Evolutionary conservation across 2,888 invertebrate species (phyloP), one percentile per base, ranked within the genome.

Genomic region (Crocallis elinguaria): DNA sequence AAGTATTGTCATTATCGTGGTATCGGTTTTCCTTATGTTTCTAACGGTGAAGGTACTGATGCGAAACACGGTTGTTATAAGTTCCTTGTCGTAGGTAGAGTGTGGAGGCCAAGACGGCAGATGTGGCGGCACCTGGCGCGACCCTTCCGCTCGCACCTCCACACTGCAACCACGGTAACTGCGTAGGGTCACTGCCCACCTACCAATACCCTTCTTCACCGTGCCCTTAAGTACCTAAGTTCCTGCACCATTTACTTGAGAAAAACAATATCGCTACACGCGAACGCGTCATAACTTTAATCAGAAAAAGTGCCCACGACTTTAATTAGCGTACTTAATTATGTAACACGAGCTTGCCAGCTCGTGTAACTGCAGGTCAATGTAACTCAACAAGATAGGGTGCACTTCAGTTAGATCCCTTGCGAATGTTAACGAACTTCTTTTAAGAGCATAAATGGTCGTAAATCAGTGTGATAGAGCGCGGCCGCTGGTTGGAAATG

Each of bases 101-200:
- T n/a, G 61, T 59, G 57, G 69, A 73, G 70, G 72, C 77, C 75
- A 84, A 86, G 88, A 85, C 87, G 88, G 88, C 91, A 91, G 91
- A 89, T 91, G 91, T 79, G 79, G 67, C 60, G 79, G 74, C 91
- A 91, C 90, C 91, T 91, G 91, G 91, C 85, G 81, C 79, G 87
- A 83, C 89, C 89, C 88, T 88, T 87, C 86, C 88, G 86, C 77
- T 75, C 75, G 75, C 76, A 73, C 77, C 79, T 78, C 76, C 74
- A 64, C 66, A 51, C 60, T 56, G 48, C 66, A 54, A 70, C 66
- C 67, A 64, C 53, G 48, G 53, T 53, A 42, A 6, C 3, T 8
- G 8, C 32, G 43, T 32, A 73, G 83, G 89, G 89, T 89, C 89
- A 89, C 80, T 89, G 88, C 80, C 88, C 90, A 87, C 88, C 89